Percentiles rank a stretch among this genome's conserved stretches.
These are phyloP conservation scores for Leucozona laternaria DNA, from an alignment of 2,888 invertebrate genomes.

Conservation along the genomic window DNA sequence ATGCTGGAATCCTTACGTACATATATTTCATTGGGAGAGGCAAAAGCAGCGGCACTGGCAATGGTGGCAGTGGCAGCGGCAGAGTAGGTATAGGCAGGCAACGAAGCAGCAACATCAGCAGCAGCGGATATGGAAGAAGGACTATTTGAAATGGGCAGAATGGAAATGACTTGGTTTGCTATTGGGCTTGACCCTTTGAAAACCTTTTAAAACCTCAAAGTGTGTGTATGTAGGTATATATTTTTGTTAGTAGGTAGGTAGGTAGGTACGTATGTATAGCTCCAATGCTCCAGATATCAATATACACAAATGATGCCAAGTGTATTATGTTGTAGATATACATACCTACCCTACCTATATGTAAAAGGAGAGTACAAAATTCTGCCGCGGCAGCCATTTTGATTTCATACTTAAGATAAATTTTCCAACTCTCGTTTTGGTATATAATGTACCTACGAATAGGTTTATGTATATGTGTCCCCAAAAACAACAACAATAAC, in stretches of 20 bases:
- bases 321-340: constrained; percentile 20
- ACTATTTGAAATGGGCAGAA: constrained; percentile 73
- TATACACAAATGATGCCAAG: constrained; percentile 37
- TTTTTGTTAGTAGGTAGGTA: neutral
- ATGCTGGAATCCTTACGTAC: constrained; percentile 74
- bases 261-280: neutral
- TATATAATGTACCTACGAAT: neutral
- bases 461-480: neutral
- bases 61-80: neutral
- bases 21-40: constrained; percentile 39
- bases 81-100: constrained; percentile 34
- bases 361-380: constrained; percentile 44
- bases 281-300: constrained; percentile 64
- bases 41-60: neutral
- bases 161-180: constrained; percentile 77
- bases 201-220: constrained; percentile 78
- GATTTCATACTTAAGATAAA: constrained; percentile 77
- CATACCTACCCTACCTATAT: too few species aligned
- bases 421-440: constrained; percentile 14
- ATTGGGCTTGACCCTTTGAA: constrained; percentile 78
- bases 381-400: constrained; percentile 78
- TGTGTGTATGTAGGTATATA: constrained; percentile 43
- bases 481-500: constrained; percentile 21
- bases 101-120: constrained; percentile 34
- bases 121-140: constrained; percentile 69